A percentile compares a stretch with the other conserved stretches of the same genome.
phyloP scores from a whole-genome alignment of 2,888 invertebrate species.

The Melanostoma scalare region DNA sequence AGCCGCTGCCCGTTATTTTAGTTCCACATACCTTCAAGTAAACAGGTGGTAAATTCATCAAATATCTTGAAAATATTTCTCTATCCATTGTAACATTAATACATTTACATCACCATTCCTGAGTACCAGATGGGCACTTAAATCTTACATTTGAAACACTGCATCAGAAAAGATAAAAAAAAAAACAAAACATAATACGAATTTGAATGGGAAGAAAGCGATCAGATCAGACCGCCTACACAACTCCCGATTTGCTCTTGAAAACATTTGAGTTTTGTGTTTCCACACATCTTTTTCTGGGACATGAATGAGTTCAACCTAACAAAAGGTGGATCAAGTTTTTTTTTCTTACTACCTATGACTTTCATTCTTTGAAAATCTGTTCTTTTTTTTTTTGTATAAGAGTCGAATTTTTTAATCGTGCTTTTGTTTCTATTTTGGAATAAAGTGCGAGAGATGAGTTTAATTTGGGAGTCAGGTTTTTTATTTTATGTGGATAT shows the following conservation, averaged over 20 bases:
- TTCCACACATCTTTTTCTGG: slow-evolving; percentile 44
- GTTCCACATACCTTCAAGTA: neutral
- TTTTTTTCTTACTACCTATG: slow-evolving; percentile 47
- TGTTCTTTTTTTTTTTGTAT: slow-evolving; percentile 9
- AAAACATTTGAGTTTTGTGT: slow-evolving; percentile 48
- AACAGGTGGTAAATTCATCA: slow-evolving; percentile 14
- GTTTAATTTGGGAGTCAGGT: slow-evolving; percentile 58
- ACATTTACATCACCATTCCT: neutral
- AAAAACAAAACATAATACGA: neutral
- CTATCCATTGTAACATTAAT: neutral
- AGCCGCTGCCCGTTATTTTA: neutral
- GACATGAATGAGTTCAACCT: slow-evolving; percentile 13
- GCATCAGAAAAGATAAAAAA: neutral
- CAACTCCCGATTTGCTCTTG: slow-evolving; percentile 40
- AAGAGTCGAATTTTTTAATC: neutral
- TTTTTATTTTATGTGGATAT: slow-evolving; percentile 37
- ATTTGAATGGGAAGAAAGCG: neutral
- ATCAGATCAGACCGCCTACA: neutral
- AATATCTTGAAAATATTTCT: neutral
- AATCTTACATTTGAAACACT: neutral
- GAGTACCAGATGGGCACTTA: slow-evolving; percentile 10
- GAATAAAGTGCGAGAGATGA: slow-evolving; percentile 55
- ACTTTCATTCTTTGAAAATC: slow-evolving; percentile 44
- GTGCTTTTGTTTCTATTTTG: slow-evolving; percentile 50
- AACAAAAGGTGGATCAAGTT: slow-evolving; percentile 54